Evolutionary conservation across 2,888 invertebrate genomes (phyloP).

Genomic region (Adelognathus sp.): DNA sequence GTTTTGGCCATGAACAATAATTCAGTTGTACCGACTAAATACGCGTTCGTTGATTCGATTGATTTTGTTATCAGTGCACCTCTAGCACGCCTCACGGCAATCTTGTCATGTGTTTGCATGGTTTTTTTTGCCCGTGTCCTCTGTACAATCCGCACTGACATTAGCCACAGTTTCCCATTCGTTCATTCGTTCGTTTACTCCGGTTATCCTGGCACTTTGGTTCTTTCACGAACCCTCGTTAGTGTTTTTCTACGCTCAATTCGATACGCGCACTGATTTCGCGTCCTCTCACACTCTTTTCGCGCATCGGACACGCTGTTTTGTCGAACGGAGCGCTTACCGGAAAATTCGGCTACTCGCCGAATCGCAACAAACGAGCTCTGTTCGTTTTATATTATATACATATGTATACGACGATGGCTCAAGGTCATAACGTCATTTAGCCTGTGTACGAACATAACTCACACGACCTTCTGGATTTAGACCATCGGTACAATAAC

Average conservation of each 20-base stretch:
- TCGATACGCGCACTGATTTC: conserved; percentile 22
- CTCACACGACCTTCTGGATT: no score
- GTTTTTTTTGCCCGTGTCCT: background rate
- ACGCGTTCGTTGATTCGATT: no score
- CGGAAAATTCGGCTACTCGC: conserved; percentile 14
- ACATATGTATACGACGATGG: no score
- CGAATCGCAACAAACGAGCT: conserved; percentile 16
- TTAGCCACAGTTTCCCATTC: background rate
- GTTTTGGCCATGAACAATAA: no score
- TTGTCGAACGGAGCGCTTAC: conserved; percentile 16
- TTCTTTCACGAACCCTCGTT: background rate
- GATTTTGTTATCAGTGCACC: no score
- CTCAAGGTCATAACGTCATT: no score
- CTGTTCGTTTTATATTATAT: no score
- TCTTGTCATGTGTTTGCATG: background rate
- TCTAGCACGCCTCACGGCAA: background rate
- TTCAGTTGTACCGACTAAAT: no score
- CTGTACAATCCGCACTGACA: background rate
- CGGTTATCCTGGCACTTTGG: background rate
- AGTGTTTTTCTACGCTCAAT: background rate
- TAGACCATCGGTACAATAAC: no score
- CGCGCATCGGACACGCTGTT: conserved; percentile 11
- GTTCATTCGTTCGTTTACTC: background rate
- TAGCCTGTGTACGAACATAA: no score
- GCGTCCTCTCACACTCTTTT: conserved; percentile 1